A percentile compares a stretch with the other conserved stretches of the same genome.
phyloP scores from a whole-genome alignment of 2,113 vertebrate genomes.

The Heterocephalus glaber region DNA sequence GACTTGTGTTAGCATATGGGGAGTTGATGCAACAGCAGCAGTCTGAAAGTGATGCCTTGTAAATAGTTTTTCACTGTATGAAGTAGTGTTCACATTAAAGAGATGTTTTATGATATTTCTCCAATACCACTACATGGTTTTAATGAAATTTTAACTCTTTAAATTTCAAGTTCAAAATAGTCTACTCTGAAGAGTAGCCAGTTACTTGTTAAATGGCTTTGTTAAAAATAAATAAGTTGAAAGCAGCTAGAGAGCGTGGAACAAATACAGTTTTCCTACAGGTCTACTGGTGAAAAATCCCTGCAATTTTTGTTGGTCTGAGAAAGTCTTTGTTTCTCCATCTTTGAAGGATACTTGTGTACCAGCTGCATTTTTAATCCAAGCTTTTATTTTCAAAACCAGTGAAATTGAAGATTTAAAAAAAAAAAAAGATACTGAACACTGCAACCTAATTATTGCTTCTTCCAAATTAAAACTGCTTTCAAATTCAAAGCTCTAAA shows the following conservation, averaged over 20 bases:
- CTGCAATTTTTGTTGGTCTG: neutral
- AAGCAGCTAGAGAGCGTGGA: neutral
- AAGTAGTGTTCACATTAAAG: conserved; percentile 87
- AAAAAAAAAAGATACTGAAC: neutral
- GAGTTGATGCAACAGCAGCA: conserved; percentile 77
- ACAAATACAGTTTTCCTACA: conserved; percentile 31
- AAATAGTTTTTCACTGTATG: conserved; percentile 88
- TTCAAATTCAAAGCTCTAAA: neutral
- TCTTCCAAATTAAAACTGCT: conserved; percentile 25
- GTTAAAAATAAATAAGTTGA: conserved; percentile 49
- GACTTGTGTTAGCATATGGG: conserved; percentile 79
- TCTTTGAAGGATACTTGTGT: neutral
- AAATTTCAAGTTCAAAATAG: conserved; percentile 77
- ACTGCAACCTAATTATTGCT: neutral
- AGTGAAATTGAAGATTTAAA: neutral
- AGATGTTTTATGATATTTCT: conserved; percentile 87
- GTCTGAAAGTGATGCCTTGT: conserved; percentile 82
- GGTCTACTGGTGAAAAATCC: too few species aligned
- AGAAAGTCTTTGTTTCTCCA: neutral
- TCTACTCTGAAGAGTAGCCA: conserved; percentile 63
- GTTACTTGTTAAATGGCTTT: conserved; percentile 71
- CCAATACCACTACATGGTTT: conserved; percentile 80
- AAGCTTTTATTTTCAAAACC: conserved; percentile 26
- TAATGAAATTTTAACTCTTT: conserved; percentile 77
- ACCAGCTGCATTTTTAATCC: neutral